Evolutionary conservation across 2,113 vertebrate species (phyloP).

Genomic region (Typhlomys cinereus): DNA sequence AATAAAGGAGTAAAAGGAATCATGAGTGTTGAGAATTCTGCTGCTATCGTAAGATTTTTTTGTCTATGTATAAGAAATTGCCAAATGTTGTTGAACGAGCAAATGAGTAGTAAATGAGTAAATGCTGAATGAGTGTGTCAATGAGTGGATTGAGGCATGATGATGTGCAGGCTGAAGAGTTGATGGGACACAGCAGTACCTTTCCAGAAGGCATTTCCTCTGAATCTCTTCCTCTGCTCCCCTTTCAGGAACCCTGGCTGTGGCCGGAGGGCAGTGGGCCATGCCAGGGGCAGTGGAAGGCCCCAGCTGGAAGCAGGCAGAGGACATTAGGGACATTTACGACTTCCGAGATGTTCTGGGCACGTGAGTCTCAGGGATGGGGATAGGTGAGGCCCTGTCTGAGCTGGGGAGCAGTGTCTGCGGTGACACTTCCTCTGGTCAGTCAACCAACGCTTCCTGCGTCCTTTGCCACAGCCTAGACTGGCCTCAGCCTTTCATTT

Average conservation of each 20-base stretch:
- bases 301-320: constrained; percentile 86
- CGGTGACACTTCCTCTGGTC: constrained; percentile 54
- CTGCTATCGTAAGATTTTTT: neutral
- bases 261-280: constrained; percentile 66
- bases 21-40: constrained; percentile 29
- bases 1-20: constrained; percentile 17
- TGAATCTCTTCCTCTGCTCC: neutral
- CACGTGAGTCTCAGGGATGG: constrained; percentile 80
- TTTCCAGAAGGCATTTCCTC: neutral
- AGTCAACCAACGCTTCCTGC: constrained; percentile 53
- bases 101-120: constrained; percentile 16
- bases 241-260: constrained; percentile 76
- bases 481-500: neutral
- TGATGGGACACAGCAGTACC: neutral
- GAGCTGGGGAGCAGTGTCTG: neutral
- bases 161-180: neutral
- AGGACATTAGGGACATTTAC: constrained; percentile 86
- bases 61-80: neutral
- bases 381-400: neutral
- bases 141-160: constrained; percentile 13
- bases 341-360: constrained; percentile 89
- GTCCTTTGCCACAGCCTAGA: neutral
- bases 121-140: constrained; percentile 39
- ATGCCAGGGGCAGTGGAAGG: constrained; percentile 86
- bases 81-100: constrained; percentile 28